phyloP scores from a whole-genome alignment of 2,888 invertebrate genomes.

The Reticulitermes lucifugus region DNA sequence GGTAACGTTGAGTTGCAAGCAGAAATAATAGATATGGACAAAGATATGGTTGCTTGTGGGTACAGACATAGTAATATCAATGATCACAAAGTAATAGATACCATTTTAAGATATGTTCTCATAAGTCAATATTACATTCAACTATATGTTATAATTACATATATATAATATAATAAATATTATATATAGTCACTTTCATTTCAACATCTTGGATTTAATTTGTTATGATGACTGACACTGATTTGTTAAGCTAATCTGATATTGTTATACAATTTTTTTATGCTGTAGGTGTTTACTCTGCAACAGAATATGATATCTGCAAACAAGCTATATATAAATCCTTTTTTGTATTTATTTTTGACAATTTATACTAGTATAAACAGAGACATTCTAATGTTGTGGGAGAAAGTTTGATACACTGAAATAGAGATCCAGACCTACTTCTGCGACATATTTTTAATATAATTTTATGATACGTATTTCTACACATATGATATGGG shows the following conservation, averaged over 20 bases:
- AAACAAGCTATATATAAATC: not conserved
- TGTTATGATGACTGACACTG: not conserved
- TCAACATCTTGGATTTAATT: not conserved
- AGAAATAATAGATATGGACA: slow-evolving; percentile 42
- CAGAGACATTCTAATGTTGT: slow-evolving; percentile 6
- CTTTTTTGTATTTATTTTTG: not conserved
- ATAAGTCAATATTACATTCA: slow-evolving; percentile 27
- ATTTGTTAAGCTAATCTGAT: not conserved
- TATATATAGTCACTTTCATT: slow-evolving; percentile 21
- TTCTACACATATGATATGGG: not conserved
- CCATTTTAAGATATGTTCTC: slow-evolving; percentile 27
- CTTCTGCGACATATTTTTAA: not conserved
- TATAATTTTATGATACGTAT: not conserved
- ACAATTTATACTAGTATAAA: not conserved
- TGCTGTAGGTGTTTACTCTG: not conserved
- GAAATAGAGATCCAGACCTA: not conserved
- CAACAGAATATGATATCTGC: not conserved
- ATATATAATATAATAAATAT: slow-evolving; percentile 26
- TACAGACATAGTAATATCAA: slow-evolving; percentile 34
- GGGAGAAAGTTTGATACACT: not conserved
- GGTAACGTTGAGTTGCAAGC: slow-evolving; percentile 37
- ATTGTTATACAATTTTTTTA: not conserved
- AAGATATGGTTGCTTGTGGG: slow-evolving; percentile 30
- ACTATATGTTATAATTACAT: slow-evolving; percentile 6
- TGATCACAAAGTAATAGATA: slow-evolving; percentile 24